A percentile compares a stretch with the other conserved stretches of the same genome.
Evolutionary conservation across 2,888 invertebrate genomes (phyloP).

Genomic region (Lymantria monacha): DNA sequence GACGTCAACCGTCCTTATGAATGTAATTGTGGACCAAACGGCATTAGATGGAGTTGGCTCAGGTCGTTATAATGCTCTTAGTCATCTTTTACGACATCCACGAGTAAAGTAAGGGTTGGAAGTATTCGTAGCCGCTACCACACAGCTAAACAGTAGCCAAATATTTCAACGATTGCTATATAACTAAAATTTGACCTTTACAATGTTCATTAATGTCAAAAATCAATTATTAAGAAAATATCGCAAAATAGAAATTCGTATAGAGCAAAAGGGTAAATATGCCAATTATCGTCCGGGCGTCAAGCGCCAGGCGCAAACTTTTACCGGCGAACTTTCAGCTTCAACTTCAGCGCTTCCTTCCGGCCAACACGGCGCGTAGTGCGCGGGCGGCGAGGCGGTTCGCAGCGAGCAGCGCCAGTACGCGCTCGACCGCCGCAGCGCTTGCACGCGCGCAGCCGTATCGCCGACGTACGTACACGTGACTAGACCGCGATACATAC

Average conservation of each 20-base stretch:
- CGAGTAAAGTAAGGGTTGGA: no score
- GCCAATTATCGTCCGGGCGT: conserved; percentile 9
- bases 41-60: no score
- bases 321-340: conserved; percentile 70
- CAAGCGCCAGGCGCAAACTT: conserved; percentile 46
- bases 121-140: no score
- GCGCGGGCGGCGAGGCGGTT: conserved; percentile 43
- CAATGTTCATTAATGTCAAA: no score
- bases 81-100: no score
- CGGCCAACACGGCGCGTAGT: conserved; percentile 62
- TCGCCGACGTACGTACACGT: conserved; percentile 34
- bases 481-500: conserved; percentile 33
- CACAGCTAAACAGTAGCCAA: no score
- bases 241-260: background rate
- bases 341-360: conserved; percentile 71
- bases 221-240: background rate
- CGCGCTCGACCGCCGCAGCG: conserved; percentile 62
- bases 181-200: no score
- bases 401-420: conserved; percentile 48
- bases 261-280: conserved; percentile 17
- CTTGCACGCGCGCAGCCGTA: conserved; percentile 49
- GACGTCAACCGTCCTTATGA: no score
- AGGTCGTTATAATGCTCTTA: no score
- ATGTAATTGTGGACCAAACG: no score
- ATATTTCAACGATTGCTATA: no score